Conservation (phyloP, 1,140 invertebrate genomes). For the Papilio glaucus region DNA sequence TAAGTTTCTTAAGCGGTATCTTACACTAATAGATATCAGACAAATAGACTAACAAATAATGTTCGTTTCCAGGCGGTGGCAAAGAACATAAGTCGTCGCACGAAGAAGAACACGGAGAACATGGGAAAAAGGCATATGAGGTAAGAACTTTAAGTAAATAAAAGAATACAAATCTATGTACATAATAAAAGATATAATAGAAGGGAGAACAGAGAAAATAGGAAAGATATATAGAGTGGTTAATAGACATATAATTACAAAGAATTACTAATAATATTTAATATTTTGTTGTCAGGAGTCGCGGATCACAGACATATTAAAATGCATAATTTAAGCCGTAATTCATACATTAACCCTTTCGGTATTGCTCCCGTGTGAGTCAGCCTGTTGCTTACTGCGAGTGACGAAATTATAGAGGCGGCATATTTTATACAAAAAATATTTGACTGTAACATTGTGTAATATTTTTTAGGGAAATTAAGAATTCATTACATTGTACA, state of each 20-base stretch:
- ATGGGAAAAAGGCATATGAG: slow-evolving; percentile 85
- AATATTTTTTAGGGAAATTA: neutral
- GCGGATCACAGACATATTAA: slow-evolving; percentile 10
- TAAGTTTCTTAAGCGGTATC: too few relatives aligned
- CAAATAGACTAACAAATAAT: neutral
- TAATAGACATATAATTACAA: neutral
- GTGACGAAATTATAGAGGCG: neutral
- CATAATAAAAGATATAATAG: too few relatives aligned
- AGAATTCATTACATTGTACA: too few relatives aligned
- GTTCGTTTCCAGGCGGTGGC: slow-evolving; percentile 50
- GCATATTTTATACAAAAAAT: neutral
- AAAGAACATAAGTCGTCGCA: slow-evolving; percentile 80
- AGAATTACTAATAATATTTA: neutral
- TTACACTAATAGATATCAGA: neutral
- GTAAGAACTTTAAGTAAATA: slow-evolving; percentile 72
- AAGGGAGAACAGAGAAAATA: too few relatives aligned
- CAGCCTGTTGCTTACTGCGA: neutral
- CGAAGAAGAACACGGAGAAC: slow-evolving; percentile 80
- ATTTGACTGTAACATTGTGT: neutral
- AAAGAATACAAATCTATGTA: too few relatives aligned
- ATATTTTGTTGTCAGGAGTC: neutral
- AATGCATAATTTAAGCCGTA: slow-evolving; percentile 16
- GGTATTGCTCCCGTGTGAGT: neutral
- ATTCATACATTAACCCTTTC: slow-evolving; percentile 20
- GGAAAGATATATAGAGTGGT: neutral